Evolutionary conservation across 1,140 invertebrate genomes (phyloP).

Genomic region (Apolygus lucorum): DNA sequence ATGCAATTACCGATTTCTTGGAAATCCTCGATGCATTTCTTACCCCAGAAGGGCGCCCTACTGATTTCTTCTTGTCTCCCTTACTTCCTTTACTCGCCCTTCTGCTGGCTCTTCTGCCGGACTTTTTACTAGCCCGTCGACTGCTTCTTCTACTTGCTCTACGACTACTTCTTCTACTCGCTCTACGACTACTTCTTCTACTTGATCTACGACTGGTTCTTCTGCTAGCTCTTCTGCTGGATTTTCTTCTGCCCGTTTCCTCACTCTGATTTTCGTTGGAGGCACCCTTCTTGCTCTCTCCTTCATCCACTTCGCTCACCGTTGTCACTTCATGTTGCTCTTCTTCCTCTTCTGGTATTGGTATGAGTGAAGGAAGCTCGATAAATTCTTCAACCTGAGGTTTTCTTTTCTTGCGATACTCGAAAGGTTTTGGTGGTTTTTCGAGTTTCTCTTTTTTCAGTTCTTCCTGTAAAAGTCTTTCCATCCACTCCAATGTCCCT

Average conservation of each 20-base stretch:
- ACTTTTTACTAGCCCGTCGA: neutral
- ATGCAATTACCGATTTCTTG: neutral
- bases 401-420: neutral
- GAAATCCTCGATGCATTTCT: neutral
- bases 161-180: neutral
- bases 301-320: neutral
- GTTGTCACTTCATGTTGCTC: neutral
- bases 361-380: no score
- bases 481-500: neutral
- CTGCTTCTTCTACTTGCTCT: constrained; percentile 6
- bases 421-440: neutral
- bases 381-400: no score
- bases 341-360: neutral
- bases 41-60: neutral
- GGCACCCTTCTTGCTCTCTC: neutral
- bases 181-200: neutral
- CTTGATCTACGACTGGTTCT: constrained; percentile 2
- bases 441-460: neutral
- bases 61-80: neutral
- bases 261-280: neutral
- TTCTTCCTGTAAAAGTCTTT: neutral
- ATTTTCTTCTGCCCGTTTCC: neutral
- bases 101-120: neutral
- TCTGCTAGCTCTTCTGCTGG: constrained; percentile 7
- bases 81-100: neutral